Evolutionary conservation across 64 coral and sea anemone species (phyloP).

Genomic region (Montipora foliosa): DNA sequence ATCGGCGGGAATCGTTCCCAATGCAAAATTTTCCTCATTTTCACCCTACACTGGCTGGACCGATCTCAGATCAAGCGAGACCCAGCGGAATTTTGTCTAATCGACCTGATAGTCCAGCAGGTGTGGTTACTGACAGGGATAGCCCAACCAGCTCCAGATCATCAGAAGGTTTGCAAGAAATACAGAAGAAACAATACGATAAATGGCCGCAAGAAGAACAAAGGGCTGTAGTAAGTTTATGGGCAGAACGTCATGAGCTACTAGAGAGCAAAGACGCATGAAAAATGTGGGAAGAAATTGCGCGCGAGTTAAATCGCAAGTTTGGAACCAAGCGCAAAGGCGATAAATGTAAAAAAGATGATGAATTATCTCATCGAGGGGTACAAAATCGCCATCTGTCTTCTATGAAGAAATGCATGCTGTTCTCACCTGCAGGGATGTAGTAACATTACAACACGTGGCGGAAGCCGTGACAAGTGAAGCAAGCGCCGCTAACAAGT

Average conservation of each 20-base stretch:
- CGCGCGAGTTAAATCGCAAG: neutral
- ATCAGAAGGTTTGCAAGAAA: too few species aligned
- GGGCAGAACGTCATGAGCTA: constrained; percentile 15
- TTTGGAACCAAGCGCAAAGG: neutral
- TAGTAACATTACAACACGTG: neutral
- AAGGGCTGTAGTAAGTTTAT: constrained; percentile 1
- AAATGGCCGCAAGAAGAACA: neutral
- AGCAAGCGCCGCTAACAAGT: neutral
- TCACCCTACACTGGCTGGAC: too few species aligned
- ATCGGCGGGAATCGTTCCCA: too few species aligned
- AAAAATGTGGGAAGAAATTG: constrained; percentile 44
- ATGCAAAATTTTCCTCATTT: too few species aligned
- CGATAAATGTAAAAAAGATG: constrained; percentile 6
- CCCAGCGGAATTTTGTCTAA: too few species aligned
- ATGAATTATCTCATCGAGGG: constrained; percentile 25
- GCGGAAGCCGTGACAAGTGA: neutral
- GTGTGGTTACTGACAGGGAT: too few species aligned
- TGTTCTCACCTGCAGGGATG: constrained; percentile 9
- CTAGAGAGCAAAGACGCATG: constrained; percentile 37
- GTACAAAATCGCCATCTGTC: constrained; percentile 31
- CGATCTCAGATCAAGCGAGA: too few species aligned
- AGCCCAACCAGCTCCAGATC: too few species aligned
- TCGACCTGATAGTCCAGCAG: too few species aligned
- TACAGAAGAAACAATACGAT: neutral
- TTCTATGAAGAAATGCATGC: constrained; percentile 4